A percentile compares a stretch with the other conserved stretches of the same genome.
Conservation (phyloP, 2,113 vertebrate species). For the Mormyrus lacerda region DNA sequence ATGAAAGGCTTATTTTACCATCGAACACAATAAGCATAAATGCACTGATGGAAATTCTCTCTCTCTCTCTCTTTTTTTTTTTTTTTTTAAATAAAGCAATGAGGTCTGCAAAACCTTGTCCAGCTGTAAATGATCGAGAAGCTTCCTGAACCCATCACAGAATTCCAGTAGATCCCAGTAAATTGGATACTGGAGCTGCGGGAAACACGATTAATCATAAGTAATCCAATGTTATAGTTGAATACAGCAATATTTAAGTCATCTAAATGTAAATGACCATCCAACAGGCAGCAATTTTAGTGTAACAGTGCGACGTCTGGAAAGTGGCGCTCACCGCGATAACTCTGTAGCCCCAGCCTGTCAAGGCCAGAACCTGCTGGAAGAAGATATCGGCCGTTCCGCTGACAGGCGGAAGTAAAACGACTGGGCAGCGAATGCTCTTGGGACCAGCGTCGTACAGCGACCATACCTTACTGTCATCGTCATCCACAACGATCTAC, state of each 20-base stretch:
- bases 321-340: constrained; percentile 76
- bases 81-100: not conserved
- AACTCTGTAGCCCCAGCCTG: constrained; percentile 93
- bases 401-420: constrained; percentile 91
- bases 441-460: constrained; percentile 91
- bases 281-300: not conserved
- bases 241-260: not conserved
- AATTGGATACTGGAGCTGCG: constrained; percentile 85
- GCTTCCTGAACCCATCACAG: constrained; percentile 94
- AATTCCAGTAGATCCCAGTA: constrained; percentile 98
- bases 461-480: constrained; percentile 97
- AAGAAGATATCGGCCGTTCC: constrained; percentile 97
- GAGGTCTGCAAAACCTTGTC: constrained; percentile 75
- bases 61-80: not conserved
- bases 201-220: constrained; percentile 11
- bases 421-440: constrained; percentile 87
- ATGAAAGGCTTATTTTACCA: not conserved
- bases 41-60: not conserved
- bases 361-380: constrained; percentile 87
- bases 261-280: not conserved
- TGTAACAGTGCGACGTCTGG: not conserved
- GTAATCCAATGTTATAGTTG: not conserved
- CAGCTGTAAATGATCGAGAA: constrained; percentile 90
- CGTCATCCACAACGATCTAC: constrained; percentile 95
- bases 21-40: not conserved